Evolutionary conservation across 2,797 vertebrate species (phyloP).

Genomic region (Myripristis murdjan): DNA sequence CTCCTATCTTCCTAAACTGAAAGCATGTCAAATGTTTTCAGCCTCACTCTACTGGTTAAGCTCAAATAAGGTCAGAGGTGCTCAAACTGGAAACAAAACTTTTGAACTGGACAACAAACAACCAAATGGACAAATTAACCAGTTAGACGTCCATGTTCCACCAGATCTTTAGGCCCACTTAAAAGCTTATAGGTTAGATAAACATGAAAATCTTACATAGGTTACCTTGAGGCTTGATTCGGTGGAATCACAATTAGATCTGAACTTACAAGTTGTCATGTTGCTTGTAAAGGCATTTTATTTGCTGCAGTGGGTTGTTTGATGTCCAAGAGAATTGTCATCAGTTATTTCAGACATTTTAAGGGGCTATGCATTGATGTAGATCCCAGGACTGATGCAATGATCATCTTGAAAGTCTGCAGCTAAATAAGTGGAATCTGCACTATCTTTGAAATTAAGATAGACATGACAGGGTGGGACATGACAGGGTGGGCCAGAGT

Average conservation of each 20-base stretch:
- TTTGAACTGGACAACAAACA: no score
- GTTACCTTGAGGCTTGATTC: not conserved
- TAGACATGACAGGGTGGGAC: conserved; percentile 70
- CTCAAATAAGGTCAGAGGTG: no score
- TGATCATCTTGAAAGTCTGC: not conserved
- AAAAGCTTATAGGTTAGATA: no score
- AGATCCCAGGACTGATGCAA: conserved; percentile 2
- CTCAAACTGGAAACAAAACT: no score
- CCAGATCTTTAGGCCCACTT: no score
- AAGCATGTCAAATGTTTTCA: no score
- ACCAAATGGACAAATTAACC: no score
- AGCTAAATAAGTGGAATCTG: not conserved
- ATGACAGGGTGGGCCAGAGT: fast-evolving
- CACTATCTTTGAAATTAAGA: not conserved
- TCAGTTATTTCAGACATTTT: not conserved
- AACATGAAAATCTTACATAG: not conserved
- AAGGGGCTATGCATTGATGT: conserved; percentile 22
- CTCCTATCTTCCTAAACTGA: no score
- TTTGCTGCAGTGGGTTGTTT: not conserved
- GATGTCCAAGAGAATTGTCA: not conserved
- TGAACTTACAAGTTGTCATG: not conserved
- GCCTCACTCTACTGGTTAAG: no score
- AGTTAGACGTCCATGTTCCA: no score
- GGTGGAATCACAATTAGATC: not conserved
- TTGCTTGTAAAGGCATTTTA: not conserved